Base-by-base conservation (phyloP, 2,888 invertebrate genomes). In the Ametastegia equiseti region DNA sequence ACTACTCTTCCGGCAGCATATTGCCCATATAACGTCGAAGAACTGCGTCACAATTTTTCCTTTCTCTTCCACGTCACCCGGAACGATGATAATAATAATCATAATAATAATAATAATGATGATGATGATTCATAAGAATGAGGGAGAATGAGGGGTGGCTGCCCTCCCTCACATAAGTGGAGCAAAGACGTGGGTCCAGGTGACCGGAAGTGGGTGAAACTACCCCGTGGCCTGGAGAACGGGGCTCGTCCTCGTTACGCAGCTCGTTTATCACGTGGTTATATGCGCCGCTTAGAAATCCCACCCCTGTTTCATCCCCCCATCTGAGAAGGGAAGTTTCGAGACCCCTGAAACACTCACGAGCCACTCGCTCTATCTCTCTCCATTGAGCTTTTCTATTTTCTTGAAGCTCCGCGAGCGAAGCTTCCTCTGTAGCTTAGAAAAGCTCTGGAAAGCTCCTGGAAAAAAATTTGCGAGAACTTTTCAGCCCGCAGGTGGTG, bases 191-290 rank as follows among this genome's bases (percentile, higher is more conserved):
- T 54, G 0, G 0, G 2, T 54, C 2, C 11, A 23, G 19, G 3
- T 67, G 65, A 67, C 65, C 65, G 65, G 65, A 67, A 67, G 65
- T 39, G 11, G 39, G 9, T 36, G 65, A 67, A 67, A 67, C 19
- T n/a, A 23, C 39, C 23, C 65, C 19, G 36, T 39, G 23, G 39
- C 39, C 0, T 65, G 15, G 19, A 15, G 39, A 9, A 39, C 65
- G 36, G 39, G n/a, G 39, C 65, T 39, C 65, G 39, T 67, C 39
- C 65, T 67, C 65, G 65, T 67, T 67, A 39, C 36, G 65, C 39
- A 67, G 65, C 65, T 67, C 65, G 65, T 67, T 67, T 67, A 67
- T 67, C 65, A 67, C 65, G 65, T 39, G 65, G 65, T 67, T 67
- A 67, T n/a, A n/a, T 36, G 65, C 39, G 11, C 9, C 65, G 65